Base-by-base conservation (phyloP, 1,140 invertebrate genomes). In the Drosophila tsacasi region DNA sequence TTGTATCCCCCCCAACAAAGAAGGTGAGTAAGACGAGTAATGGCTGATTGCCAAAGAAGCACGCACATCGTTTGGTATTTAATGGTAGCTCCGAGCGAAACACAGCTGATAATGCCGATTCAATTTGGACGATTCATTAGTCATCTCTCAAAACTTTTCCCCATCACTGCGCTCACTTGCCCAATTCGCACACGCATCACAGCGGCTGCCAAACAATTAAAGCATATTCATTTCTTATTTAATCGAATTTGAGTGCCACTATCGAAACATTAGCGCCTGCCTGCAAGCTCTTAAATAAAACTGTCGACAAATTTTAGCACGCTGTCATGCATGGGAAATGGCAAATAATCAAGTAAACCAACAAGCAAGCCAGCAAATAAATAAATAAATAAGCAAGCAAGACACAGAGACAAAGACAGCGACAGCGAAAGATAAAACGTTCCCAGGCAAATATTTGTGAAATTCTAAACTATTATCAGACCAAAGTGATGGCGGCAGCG, bases 401-500 rank as follows among this genome's bases (percentile, higher is more conserved):
- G 49, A 13, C 6, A 52, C 37, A 61, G 23, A 25, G 37, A 37
- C 60, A 37, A 6, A 30, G 27, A 60, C 5, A 61, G 30, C 32
- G 37, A 37, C 59, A 44, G 23, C 17, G 37, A 21, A 44, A 60
- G 46, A 71, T 52, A 49, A 68, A 69, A 71, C 42, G 39, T 63
- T 83, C 12, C n/a, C 64, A 44, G 65, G 60, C 79, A 86, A 86
- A 86, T 83, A 86, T 83, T 83, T 76, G 75, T 68, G 72, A 80
- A 84, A 89, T 75, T 87, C 81, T 69, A 89, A 89, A 79, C 84
- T 81, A 65, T 68, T 78, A 79, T 81, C 74, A 81, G 75, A 58
- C 54, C 63, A 62, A 62, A 67, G 63, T 77, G 59, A 71, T 61
- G 65, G 65, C 32, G 35, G 42, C 52, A 39, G 58, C 77, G 73